Percentiles rank a stretch among this genome's conserved stretches.
Evolutionary conservation across 1,140 invertebrate genomes (phyloP).

Genomic region (Eumeta japonica): DNA sequence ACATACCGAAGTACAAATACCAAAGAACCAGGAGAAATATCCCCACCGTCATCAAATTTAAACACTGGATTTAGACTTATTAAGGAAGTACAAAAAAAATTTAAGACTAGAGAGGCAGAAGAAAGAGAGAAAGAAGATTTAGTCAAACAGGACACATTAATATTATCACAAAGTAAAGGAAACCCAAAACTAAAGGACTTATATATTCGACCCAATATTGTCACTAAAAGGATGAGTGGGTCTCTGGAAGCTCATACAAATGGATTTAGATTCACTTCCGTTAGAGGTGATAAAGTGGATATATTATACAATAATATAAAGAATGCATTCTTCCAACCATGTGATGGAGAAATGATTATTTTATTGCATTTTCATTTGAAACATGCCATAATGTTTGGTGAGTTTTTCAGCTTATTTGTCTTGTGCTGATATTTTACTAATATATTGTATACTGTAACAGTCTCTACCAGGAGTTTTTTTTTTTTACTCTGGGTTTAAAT

Average conservation of each 20-base stretch:
- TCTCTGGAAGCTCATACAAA: conserved; percentile 94
- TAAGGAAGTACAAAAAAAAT: conserved; percentile 99
- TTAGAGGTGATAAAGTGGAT: conserved; percentile 98
- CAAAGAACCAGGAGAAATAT: conserved; percentile 96
- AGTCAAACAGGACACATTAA: conserved; percentile 97
- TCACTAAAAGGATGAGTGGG: conserved; percentile 96
- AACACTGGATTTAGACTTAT: conserved; percentile 96
- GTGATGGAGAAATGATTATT: conserved; percentile 99
- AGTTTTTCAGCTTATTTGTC: conserved; percentile 14
- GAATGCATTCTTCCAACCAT: conserved; percentile 99
- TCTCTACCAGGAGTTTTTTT: no score
- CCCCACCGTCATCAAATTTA: conserved; percentile 91
- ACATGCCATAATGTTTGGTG: conserved; percentile 97
- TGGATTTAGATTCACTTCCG: conserved; percentile 97
- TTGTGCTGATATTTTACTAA: not conserved
- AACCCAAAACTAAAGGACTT: conserved; percentile 99
- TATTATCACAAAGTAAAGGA: conserved; percentile 92
- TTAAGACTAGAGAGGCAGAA: conserved; percentile 96
- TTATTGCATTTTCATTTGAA: conserved; percentile 98
- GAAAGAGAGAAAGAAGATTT: conserved; percentile 98
- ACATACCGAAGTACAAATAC: conserved; percentile 98
- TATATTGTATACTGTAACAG: no score
- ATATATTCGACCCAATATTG: conserved; percentile 97
- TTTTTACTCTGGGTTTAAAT: no score
- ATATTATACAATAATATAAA: conserved; percentile 99